Conservation (phyloP, 2,888 invertebrate species). For the Nemotelus pantherinus region DNA sequence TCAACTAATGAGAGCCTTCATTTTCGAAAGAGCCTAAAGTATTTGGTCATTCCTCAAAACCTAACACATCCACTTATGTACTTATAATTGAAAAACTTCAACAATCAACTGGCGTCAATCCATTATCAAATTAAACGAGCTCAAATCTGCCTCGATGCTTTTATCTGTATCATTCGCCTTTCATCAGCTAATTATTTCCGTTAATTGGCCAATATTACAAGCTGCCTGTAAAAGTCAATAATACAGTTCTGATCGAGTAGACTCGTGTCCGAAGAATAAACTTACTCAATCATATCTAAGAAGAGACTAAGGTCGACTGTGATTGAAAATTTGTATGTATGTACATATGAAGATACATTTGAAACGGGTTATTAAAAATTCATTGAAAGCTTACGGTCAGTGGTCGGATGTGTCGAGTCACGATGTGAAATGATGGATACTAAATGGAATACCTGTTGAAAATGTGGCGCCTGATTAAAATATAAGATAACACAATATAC, state of each 20-base stretch:
- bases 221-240: slow-evolving; percentile 32
- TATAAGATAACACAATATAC: slow-evolving; percentile 27
- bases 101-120: not conserved
- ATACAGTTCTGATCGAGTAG: not conserved
- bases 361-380: slow-evolving; percentile 39
- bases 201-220: slow-evolving; percentile 36
- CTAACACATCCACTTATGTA: too few species aligned
- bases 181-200: slow-evolving; percentile 44
- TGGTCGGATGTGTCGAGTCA: slow-evolving; percentile 21
- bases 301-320: not conserved
- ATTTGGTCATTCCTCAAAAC: too few species aligned
- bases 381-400: slow-evolving; percentile 5
- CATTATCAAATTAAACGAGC: slow-evolving; percentile 7
- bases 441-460: slow-evolving; percentile 34
- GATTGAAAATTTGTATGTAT: not conserved
- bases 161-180: slow-evolving; percentile 38
- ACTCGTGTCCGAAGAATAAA: not conserved
- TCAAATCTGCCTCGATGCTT: slow-evolving; percentile 3
- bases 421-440: slow-evolving; percentile 28
- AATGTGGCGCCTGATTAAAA: slow-evolving; percentile 41
- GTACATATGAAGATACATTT: slow-evolving; percentile 11
- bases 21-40: too few species aligned
- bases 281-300: not conserved
- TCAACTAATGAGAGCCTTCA: too few species aligned
- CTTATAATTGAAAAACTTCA: too few species aligned